These are phyloP conservation scores for Bucco capensis DNA, from an alignment of 2,113 vertebrate species.

Conservation along the genomic window DNA sequence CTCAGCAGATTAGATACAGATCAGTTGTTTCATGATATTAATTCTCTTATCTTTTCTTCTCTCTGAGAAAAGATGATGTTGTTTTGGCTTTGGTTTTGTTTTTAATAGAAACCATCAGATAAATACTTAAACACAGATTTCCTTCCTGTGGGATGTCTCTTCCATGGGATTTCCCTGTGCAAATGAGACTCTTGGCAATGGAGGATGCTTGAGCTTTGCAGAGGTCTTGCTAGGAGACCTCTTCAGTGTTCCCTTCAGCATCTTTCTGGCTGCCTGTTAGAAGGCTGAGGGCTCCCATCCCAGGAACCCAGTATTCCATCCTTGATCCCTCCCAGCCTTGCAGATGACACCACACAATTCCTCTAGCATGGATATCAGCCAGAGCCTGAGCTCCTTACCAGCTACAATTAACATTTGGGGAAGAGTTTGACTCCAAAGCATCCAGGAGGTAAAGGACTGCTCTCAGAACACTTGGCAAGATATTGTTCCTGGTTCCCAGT, in stretches of 20 bases:
- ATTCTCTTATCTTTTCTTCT: constrained; percentile 41
- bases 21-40: constrained; percentile 56
- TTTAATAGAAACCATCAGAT: constrained; percentile 57
- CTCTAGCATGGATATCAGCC: constrained; percentile 25
- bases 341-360: constrained; percentile 17
- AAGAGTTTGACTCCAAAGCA: neutral
- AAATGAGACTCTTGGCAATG: constrained; percentile 40
- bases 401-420: constrained; percentile 7
- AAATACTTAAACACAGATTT: constrained; percentile 62
- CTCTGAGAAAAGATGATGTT: too few relatives aligned
- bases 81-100: too few relatives aligned
- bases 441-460: neutral
- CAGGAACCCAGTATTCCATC: too few relatives aligned
- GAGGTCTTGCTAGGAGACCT: constrained; percentile 25
- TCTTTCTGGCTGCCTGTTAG: constrained; percentile 64
- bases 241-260: constrained; percentile 53
- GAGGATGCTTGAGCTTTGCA: constrained; percentile 27
- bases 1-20: constrained; percentile 37
- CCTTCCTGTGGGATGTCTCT: constrained; percentile 18
- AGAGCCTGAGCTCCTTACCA: neutral
- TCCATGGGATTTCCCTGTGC: constrained; percentile 28
- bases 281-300: constrained; percentile 48
- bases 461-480: neutral
- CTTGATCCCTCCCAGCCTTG: constrained; percentile 49
- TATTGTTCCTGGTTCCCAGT: neutral